Evolutionary conservation across 2,113 vertebrate species (phyloP), one percentile per base, ranked within the genome.

Genomic region (Aix galericulata): DNA sequence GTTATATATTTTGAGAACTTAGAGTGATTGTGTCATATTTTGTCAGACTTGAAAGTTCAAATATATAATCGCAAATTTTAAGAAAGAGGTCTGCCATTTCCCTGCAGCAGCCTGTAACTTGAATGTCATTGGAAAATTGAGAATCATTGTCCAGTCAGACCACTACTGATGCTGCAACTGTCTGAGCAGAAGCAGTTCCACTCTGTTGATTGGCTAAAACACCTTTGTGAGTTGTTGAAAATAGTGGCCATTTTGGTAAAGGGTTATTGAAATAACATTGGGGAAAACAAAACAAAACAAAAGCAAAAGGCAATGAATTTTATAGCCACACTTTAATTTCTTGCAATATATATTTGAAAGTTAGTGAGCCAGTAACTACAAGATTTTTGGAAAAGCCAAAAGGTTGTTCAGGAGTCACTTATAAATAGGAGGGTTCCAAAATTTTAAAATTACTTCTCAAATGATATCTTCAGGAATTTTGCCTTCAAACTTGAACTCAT

Each of bases 11-110:
- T 76, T 95, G 52, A 95, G 55, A 93, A 91, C 8, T 52, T 86
- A 38, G 31, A 67, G n/a, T 79, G 66, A 82, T 74, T 67, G 59
- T 93, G 82, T 59, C 76, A 17, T 90, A 83, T 86, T 93, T 89
- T 93, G 72, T 22, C 87, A 80, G 63, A 59, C 34, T 10, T 69
- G 17, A 91, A 86, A 88, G 77, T 91, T 95, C 85, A 91, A 71
- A 88, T 74, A 67, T 44, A 77, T 53, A 71, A 88, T 22, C 59
- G 36, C 7, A 83, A 75, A 87, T 88, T 89, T 93, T 91, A 93
- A 82, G 73, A 91, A 88, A 86, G 12, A 44, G 26, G 17, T 85
- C 78, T 86, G 68, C 78, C 32, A 40, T 71, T 88, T 83, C 42
- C 60, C 52, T 59, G 59, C 0, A 0, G 67, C 50, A 77, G 25